phyloP scores from a whole-genome alignment of 2,888 invertebrate genomes.

The Plagiodera versicolora region DNA sequence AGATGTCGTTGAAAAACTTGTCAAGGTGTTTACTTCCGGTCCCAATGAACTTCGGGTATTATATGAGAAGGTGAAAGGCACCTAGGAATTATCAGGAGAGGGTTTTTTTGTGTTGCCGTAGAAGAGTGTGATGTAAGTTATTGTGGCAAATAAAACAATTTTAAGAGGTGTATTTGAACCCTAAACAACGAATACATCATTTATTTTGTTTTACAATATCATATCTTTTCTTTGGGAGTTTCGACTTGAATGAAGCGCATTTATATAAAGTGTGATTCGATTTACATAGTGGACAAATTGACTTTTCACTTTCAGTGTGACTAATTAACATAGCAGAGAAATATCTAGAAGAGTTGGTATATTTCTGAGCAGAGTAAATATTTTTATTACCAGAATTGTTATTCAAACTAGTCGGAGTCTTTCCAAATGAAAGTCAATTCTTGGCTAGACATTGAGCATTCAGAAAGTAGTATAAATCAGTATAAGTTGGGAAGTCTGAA shows the following conservation, averaged over 20 bases:
- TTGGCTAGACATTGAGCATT: background rate
- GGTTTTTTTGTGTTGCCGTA: background rate
- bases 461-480: background rate
- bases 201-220: constrained; percentile 4
- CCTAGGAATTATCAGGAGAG: background rate
- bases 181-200: background rate
- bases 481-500: background rate
- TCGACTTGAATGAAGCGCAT: background rate
- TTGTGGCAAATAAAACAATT: background rate
- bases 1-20: background rate
- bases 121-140: constrained; percentile 7
- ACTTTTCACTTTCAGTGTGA: background rate
- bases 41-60: too few relatives aligned
- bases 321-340: too few relatives aligned
- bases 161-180: background rate
- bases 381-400: background rate
- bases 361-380: background rate
- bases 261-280: constrained; percentile 3
- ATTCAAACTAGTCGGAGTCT: background rate
- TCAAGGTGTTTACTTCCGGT: background rate
- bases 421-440: background rate
- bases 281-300: background rate
- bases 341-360: too few relatives aligned
- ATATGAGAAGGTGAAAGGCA: too few relatives aligned
- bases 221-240: background rate